A percentile compares a stretch with the other conserved stretches of the same genome.
Evolutionary conservation across 2,888 invertebrate genomes (phyloP).

Genomic region (Ramazzottius varieornatus): DNA sequence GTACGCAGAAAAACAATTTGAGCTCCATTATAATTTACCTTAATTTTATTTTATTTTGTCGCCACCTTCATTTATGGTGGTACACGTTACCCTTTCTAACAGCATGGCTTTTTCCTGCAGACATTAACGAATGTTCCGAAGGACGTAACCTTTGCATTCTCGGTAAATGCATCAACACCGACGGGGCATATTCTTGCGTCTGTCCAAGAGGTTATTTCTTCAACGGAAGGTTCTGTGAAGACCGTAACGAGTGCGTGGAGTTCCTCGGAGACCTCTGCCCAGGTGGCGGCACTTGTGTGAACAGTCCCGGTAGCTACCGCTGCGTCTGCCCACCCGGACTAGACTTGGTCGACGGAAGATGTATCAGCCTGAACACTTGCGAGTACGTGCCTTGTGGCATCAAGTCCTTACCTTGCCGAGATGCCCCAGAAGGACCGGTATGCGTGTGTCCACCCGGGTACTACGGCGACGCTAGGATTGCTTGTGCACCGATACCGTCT

Average conservation of each 20-base stretch:
- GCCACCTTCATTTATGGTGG: too few relatives aligned
- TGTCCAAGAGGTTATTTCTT: background rate
- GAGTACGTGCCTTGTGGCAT: background rate
- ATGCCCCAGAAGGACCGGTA: background rate
- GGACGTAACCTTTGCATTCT: conserved; percentile 4
- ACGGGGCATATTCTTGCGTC: conserved; percentile 6
- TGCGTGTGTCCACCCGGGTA: background rate
- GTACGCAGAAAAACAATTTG: too few relatives aligned
- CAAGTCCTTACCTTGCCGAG: background rate
- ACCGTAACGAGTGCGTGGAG: conserved; percentile 1
- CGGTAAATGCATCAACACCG: conserved; percentile 8
- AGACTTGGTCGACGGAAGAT: background rate
- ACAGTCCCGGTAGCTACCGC: background rate
- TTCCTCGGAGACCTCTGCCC: conserved; percentile 1
- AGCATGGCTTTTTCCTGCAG: too few relatives aligned
- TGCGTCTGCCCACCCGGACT: background rate
- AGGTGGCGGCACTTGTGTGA: background rate
- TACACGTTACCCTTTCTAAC: too few relatives aligned
- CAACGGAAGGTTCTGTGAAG: background rate
- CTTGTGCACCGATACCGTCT: background rate
- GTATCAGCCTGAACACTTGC: background rate
- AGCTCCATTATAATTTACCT: too few relatives aligned
- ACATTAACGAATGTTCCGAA: conserved; percentile 8
- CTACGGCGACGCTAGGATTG: background rate
- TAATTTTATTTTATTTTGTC: too few relatives aligned